phyloP scores from a whole-genome alignment of 2,113 vertebrate genomes.

The Ptilorrhoa leucosticta region DNA sequence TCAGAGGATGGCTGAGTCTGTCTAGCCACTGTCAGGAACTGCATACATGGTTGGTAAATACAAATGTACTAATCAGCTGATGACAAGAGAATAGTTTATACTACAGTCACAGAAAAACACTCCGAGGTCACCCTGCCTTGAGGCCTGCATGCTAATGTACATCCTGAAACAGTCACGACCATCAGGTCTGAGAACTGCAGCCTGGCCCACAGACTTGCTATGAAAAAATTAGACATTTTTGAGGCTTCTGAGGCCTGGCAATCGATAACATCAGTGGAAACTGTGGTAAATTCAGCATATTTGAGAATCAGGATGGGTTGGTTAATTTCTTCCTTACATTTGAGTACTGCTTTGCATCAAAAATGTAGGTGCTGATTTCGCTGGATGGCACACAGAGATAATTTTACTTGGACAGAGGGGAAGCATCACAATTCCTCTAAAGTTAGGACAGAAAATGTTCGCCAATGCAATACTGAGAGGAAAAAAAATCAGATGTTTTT shows the following conservation, averaged over 20 bases:
- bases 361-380: background rate
- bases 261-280: background rate
- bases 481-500: background rate
- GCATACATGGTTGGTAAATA: background rate
- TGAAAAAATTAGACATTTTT: slow-evolving; percentile 22
- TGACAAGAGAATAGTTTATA: slow-evolving; percentile 7
- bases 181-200: background rate
- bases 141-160: background rate
- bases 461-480: background rate
- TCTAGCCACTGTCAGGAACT: background rate
- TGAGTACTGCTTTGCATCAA: background rate
- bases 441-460: background rate
- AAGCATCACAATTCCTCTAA: background rate
- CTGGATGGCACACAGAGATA: background rate
- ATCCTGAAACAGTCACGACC: background rate
- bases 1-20: background rate
- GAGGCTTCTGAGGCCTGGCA: slow-evolving; percentile 40
- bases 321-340: slow-evolving; percentile 1
- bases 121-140: background rate
- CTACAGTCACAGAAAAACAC: background rate
- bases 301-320: background rate
- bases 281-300: background rate
- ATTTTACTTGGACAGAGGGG: background rate
- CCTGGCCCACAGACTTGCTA: background rate
- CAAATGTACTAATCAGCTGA: background rate